phyloP scores from a whole-genome alignment of 2,113 vertebrate genomes.

The Burhinus bistriatus region DNA sequence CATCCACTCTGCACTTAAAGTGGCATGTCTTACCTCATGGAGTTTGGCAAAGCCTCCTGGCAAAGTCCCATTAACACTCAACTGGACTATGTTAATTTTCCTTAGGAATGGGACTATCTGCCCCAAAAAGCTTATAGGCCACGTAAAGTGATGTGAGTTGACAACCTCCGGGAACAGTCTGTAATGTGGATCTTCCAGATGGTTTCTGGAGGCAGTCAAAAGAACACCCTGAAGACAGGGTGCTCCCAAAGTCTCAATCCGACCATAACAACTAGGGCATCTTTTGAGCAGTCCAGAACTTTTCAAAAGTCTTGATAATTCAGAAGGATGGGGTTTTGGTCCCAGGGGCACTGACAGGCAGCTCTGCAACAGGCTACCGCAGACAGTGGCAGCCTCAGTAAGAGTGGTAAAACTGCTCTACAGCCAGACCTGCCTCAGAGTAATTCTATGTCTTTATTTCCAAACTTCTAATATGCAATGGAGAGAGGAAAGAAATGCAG shows the following conservation, averaged over 20 bases:
- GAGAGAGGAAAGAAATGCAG: not conserved
- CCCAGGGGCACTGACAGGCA: too few relatives aligned
- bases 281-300: not conserved
- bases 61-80: not conserved
- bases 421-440: not conserved
- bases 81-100: not conserved
- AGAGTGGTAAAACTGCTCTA: not conserved
- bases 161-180: not conserved
- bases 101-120: not conserved
- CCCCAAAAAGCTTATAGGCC: not conserved
- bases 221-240: not conserved
- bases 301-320: not conserved
- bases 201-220: not conserved
- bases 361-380: not conserved
- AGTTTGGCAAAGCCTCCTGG: not conserved
- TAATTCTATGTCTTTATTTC: not conserved
- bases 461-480: not conserved
- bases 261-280: not conserved
- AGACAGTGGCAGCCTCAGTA: not conserved
- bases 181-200: not conserved
- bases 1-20: not conserved
- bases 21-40: accelerated
- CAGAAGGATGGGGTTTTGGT: not conserved
- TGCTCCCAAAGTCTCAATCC: not conserved
- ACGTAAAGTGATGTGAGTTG: not conserved